These are phyloP conservation scores for Colletes latitarsis DNA, from an alignment of 1,140 invertebrate species.

Conservation along the genomic window DNA sequence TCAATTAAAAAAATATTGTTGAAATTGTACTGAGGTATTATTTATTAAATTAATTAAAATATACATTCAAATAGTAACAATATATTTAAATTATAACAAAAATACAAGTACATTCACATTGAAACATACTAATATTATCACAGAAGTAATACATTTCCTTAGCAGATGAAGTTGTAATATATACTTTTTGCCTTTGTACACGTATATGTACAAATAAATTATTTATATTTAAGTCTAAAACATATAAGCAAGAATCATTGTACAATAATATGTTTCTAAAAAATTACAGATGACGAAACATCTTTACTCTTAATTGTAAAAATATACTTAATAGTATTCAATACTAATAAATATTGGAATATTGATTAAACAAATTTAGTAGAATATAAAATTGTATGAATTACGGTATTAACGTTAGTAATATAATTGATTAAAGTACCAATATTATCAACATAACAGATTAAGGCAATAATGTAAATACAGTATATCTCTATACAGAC, in stretches of 20 bases:
- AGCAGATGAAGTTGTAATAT: not conserved
- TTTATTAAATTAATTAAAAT: slow-evolving; percentile 33
- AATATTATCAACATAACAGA: not conserved
- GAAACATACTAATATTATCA: slow-evolving; percentile 23
- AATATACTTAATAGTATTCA: not conserved
- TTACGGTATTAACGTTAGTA: not conserved
- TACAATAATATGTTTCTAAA: slow-evolving; percentile 1
- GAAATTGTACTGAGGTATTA: not conserved
- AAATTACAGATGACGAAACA: not conserved
- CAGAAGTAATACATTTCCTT: slow-evolving; percentile 18
- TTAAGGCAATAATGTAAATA: not conserved
- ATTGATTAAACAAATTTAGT: not conserved
- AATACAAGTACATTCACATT: slow-evolving; percentile 1
- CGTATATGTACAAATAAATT: slow-evolving; percentile 11
- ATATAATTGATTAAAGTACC: not conserved
- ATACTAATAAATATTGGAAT: slow-evolving; percentile 1
- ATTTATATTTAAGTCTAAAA: slow-evolving; percentile 13
- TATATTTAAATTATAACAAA: slow-evolving; percentile 13
- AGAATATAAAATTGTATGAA: not conserved
- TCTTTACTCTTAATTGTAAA: not conserved
- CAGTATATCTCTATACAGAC: too few relatives aligned
- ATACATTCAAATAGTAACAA: slow-evolving; percentile 12
- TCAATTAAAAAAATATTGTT: slow-evolving; percentile 2
- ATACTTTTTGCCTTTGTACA: not conserved
- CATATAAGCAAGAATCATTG: not conserved